Evolutionary conservation across 2,888 invertebrate species (phyloP), one percentile per base, ranked within the genome.

Genomic region (Strigamia maritima): DNA sequence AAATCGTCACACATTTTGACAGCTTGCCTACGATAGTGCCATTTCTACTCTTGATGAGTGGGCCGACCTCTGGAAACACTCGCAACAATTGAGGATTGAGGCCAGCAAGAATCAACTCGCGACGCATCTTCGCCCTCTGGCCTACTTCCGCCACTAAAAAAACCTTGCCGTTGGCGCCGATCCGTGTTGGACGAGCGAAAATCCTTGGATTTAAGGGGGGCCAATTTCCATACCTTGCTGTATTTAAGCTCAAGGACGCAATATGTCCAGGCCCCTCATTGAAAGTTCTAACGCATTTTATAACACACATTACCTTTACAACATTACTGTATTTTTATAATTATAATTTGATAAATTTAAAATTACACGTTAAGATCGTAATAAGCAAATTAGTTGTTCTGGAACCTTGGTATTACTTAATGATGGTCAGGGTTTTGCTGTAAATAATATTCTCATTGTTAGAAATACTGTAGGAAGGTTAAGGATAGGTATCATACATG

Each of bases 141-240:
- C 70, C 70, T 70, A 70, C 70, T 70, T 70, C 70, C 70, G 24
- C 26, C 24, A 26, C 26, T 16, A 70, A 70, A 70, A 19, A 26
- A 28, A 70, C 70, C 70, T 70, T 70, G 70, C 70, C 70, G 70
- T 70, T 28, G 28, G 70, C 70, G 28, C 24, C 24, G 70, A 70
- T 70, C 70, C 70, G 70, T 70, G 70, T 70, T 70, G 70, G 70
- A 70, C 70, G 70, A 70, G 70, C 70, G 10, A 70, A 70, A 70
- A 26, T 8, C 70, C 70, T 70, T 70, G 70, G 70, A 70, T 70
- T 54, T 70, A 28, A 70, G 28, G 26, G 70, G 28, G 70, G 70
- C 26, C 70, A 70, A 70, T 70, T 70, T 70, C 70, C 70, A 70
- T 70, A 54, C 22, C 6, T 28, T 70, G 12, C 28, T 70, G 70